A percentile compares a stretch with the other conserved stretches of the same genome.
These are phyloP conservation scores for Hylaeus volcanicus DNA, from an alignment of 1,140 invertebrate species.

Conservation along the genomic window DNA sequence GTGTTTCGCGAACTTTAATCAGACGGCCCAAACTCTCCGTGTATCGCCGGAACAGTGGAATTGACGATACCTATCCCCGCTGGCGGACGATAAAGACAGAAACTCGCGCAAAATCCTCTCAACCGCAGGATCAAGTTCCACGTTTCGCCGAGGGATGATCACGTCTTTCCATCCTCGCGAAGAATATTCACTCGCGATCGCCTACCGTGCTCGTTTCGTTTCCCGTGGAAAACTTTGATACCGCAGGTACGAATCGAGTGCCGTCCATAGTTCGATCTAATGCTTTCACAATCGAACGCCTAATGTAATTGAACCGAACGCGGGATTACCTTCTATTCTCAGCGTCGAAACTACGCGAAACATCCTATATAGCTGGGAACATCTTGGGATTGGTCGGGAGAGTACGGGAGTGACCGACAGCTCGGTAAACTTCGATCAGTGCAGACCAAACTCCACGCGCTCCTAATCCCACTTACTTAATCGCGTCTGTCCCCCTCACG, in stretches of 20 bases:
- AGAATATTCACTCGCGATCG: not conserved
- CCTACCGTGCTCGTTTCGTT: not conserved
- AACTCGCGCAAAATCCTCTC: conserved; percentile 44
- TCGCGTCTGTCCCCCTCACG: conserved; percentile 33
- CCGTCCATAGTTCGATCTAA: not conserved
- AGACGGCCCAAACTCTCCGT: conserved; percentile 32
- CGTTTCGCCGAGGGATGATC: not conserved
- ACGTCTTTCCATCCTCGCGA: not conserved
- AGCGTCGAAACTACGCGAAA: conserved; percentile 4
- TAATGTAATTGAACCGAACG: conserved; percentile 41
- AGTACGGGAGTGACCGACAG: conserved; percentile 16
- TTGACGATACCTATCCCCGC: conserved; percentile 54
- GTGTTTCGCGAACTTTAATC: conserved; percentile 60
- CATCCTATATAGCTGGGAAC: not conserved
- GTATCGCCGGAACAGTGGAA: conserved; percentile 12
- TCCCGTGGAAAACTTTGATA: not conserved
- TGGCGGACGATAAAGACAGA: conserved; percentile 23
- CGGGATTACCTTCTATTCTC: not conserved
- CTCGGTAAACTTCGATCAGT: conserved; percentile 63
- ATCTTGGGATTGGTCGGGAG: conserved; percentile 33
- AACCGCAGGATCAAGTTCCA: conserved; percentile 53
- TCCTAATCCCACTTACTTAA: conserved; percentile 64
- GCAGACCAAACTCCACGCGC: conserved; percentile 55
- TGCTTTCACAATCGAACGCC: not conserved
- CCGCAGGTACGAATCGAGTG: not conserved